Conservation (phyloP, 2,797 vertebrate genomes). For the Picus viridis region DNA sequence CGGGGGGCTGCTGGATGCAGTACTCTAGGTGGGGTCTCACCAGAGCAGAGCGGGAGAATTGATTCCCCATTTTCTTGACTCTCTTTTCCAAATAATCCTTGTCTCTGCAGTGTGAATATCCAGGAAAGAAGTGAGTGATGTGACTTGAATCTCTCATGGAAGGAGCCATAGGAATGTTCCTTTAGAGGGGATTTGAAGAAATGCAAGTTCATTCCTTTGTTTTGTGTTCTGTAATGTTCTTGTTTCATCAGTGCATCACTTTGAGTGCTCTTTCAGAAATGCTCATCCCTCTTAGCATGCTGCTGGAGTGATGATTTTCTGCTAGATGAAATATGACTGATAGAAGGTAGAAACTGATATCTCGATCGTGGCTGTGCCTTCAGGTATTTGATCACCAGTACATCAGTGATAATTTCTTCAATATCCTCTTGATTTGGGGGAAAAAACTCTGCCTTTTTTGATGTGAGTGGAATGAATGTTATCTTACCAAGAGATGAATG, state of each 20-base stretch:
- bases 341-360: slow-evolving; percentile 14
- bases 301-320: slow-evolving; percentile 5
- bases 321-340: neutral
- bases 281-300: neutral
- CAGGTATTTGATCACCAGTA: neutral
- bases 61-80: neutral
- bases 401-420: slow-evolving; percentile 42
- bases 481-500: neutral
- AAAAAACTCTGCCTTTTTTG: slow-evolving; percentile 11
- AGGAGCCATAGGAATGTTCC: neutral
- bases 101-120: neutral
- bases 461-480: slow-evolving; percentile 3
- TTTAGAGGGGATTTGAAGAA: neutral
- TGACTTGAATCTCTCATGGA: neutral
- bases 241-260: neutral
- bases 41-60: too few species aligned
- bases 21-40: too few species aligned
- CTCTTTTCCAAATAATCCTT: neutral
- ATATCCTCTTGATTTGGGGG: slow-evolving; percentile 58
- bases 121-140: neutral
- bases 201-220: neutral
- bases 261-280: neutral
- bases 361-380: neutral
- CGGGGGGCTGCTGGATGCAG: too few species aligned
- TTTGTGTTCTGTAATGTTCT: neutral